Evolutionary conservation across 1,140 invertebrate genomes (phyloP).

Genomic region (Chironomus tepperi): DNA sequence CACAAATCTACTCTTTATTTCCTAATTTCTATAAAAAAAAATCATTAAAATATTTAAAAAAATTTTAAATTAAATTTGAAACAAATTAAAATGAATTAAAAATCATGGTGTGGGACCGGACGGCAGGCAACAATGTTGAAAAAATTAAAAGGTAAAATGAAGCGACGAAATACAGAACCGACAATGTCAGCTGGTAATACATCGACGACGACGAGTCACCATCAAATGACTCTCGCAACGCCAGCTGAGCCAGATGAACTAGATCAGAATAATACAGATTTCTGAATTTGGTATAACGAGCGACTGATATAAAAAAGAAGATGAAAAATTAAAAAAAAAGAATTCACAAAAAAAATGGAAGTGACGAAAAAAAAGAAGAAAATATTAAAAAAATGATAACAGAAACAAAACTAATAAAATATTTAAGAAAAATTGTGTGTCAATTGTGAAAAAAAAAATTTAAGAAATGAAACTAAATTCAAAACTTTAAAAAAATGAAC

Average conservation of each 20-base stretch:
- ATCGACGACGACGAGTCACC: conserved; percentile 45
- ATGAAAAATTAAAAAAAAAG: no score
- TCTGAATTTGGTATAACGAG: conserved; percentile 57
- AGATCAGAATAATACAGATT: conserved; percentile 38
- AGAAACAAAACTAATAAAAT: neutral
- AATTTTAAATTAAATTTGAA: neutral
- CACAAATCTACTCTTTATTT: no score
- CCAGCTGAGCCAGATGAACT: conserved; percentile 41
- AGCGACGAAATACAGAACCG: conserved; percentile 85
- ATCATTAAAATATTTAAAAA: neutral
- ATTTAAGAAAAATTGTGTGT: conserved; percentile 5
- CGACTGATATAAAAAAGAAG: conserved; percentile 52
- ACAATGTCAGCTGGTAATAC: conserved; percentile 63
- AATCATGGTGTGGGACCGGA: neutral
- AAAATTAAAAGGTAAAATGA: conserved; percentile 90
- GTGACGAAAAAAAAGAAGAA: neutral
- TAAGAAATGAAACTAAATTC: neutral
- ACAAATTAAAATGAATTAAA: neutral
- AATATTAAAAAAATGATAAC: neutral
- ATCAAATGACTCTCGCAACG: conserved; percentile 42
- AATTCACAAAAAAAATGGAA: neutral
- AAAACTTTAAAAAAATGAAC: neutral
- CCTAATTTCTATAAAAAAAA: neutral
- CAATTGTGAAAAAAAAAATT: neutral
- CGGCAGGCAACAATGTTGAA: conserved; percentile 76